These are phyloP conservation scores for Peromyscus leucopus DNA, from an alignment of 2,113 vertebrate genomes.

Conservation along the genomic window DNA sequence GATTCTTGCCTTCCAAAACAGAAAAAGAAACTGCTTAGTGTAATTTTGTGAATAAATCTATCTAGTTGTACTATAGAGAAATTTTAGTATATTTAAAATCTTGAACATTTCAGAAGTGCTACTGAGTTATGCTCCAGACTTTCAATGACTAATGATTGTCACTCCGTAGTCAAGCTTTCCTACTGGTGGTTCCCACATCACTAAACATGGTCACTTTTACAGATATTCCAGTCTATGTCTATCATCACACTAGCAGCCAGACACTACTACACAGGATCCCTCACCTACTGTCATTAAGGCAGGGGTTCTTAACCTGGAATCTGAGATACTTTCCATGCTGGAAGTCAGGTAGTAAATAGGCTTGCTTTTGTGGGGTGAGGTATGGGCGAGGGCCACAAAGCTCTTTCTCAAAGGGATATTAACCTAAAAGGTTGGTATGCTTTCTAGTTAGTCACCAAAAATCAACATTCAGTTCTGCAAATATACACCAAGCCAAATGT, in stretches of 20 bases:
- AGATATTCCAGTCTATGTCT: too few relatives aligned
- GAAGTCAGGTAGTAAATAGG: background rate
- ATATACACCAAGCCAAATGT: conserved; percentile 15
- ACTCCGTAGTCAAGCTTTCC: background rate
- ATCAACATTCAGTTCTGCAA: conserved; percentile 13
- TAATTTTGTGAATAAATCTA: background rate
- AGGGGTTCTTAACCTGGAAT: background rate
- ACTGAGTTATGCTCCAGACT: background rate
- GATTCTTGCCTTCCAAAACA: background rate
- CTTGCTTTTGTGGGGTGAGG: background rate
- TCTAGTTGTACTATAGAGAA: too few relatives aligned
- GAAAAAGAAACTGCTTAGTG: background rate
- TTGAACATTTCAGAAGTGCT: background rate
- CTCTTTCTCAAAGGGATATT: background rate
- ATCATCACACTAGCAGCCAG: background rate
- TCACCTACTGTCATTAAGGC: background rate
- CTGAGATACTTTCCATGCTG: background rate
- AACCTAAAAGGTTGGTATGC: background rate
- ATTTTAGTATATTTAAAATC: background rate
- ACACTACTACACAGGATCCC: background rate
- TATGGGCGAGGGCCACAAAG: background rate
- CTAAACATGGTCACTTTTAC: too few relatives aligned
- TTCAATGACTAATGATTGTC: background rate
- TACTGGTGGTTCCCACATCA: too few relatives aligned
- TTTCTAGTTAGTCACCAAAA: background rate